Evolutionary conservation across 2,888 invertebrate genomes (phyloP).

Genomic region (Pseudoips prasinana): DNA sequence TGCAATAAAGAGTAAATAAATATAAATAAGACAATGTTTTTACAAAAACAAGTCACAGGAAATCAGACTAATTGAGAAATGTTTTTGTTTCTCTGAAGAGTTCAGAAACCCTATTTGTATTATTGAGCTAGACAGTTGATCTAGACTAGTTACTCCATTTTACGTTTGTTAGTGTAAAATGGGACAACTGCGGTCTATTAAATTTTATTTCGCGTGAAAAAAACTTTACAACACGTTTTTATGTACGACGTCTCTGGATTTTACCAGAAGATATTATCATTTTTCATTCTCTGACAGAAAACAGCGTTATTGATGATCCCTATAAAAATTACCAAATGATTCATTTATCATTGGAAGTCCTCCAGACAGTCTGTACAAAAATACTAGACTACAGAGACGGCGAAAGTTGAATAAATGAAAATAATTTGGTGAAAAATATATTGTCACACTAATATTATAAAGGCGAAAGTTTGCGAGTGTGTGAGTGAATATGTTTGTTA

Average conservation of each 20-base stretch:
- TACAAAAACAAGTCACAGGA: no score
- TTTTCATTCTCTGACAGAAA: constrained; percentile 18
- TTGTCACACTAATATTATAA: no score
- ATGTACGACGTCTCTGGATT: constrained; percentile 10
- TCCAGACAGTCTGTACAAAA: constrained; percentile 42
- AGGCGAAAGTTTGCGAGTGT: no score
- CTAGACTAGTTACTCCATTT: constrained; percentile 12
- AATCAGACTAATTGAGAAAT: no score
- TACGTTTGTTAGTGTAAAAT: constrained; percentile 12
- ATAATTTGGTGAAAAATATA: constrained; percentile 38
- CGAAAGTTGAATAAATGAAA: constrained; percentile 27
- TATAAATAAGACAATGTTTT: no score
- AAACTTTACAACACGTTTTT: constrained; percentile 12
- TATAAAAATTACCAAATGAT: constrained; percentile 38
- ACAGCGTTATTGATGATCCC: constrained; percentile 28
- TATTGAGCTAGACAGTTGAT: constrained; percentile 12
- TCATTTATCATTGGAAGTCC: constrained; percentile 58
- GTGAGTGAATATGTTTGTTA: no score
- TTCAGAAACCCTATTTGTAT: no score
- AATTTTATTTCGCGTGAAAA: constrained; percentile 19
- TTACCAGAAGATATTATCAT: constrained; percentile 9
- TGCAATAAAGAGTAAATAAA: no score
- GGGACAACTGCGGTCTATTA: constrained; percentile 8
- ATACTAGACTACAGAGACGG: constrained; percentile 34
- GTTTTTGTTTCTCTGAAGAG: no score